Conservation (phyloP, 2,797 vertebrate genomes). For the Monodelphis domestica region DNA sequence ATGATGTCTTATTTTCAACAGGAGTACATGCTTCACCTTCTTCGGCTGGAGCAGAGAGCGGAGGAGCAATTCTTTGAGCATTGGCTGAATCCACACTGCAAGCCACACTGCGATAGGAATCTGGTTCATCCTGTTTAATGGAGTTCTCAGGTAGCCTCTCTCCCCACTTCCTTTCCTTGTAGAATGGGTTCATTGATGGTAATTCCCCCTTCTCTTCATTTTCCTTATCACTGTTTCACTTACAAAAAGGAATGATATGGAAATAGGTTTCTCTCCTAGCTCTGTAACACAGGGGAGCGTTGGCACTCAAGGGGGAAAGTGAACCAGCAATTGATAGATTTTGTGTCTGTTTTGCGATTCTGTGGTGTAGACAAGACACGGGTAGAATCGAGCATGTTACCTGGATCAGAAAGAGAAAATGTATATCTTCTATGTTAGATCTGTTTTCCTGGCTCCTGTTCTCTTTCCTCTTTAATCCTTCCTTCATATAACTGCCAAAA, state of each 20-base stretch:
- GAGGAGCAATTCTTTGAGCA: conserved; percentile 93
- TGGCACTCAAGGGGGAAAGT: conserved; percentile 1
- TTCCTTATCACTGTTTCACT: background rate
- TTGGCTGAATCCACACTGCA: conserved; percentile 95
- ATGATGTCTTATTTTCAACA: conserved; percentile 76
- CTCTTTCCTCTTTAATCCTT: background rate
- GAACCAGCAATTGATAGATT: background rate
- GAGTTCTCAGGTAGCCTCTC: conserved; percentile 48
- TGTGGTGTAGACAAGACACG: background rate
- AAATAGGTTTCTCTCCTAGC: conserved; percentile 2
- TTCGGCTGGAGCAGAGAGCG: conserved; percentile 90
- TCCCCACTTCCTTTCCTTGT: conserved; percentile 46
- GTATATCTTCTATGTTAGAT: background rate
- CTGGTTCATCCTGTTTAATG: conserved; percentile 89
- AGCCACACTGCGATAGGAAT: conserved; percentile 93
- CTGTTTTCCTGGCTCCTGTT: background rate
- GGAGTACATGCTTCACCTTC: conserved; percentile 93
- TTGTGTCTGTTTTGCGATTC: background rate
- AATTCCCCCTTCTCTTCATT: background rate
- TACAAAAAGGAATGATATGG: no score
- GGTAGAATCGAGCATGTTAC: no score
- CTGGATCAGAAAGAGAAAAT: background rate
- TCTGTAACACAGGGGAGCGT: background rate
- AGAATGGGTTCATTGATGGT: background rate
- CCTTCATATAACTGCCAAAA: background rate